Evolutionary conservation across 2,888 invertebrate genomes (phyloP), one percentile per base, ranked within the genome.

Genomic region (Portevinia maculata): DNA sequence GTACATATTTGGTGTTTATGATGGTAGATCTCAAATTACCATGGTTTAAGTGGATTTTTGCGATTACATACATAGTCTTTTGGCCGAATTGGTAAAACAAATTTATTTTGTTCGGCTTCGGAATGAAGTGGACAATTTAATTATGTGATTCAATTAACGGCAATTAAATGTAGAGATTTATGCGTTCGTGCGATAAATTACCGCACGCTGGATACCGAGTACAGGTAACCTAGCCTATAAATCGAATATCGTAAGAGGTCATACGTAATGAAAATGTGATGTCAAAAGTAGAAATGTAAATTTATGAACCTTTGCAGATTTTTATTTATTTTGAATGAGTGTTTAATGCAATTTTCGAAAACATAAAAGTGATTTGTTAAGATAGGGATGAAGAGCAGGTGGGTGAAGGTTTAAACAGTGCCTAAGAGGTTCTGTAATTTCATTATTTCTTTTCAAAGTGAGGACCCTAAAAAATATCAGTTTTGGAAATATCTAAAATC

Each of bases 81-180:
- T 53, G 24, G 37, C 11, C 19, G 9, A n/a, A 13, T 37, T 4
- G 7, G 19, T 5, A 0, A 13, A 2, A 0, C 4, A 19, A 17
- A n/a, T n/a, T 44, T 32, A 32, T 44, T 21, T 6, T 15, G 8
- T 28, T n/a, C 9, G n/a, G 57, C 32, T 13, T 24, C 24, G 6
- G 15, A 32, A 44, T 46, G 34, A 62, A 53, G 71, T 62, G 52
- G 71, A 52, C 60, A 60, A 53, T 44, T 60, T 53, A 71, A 41
- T 53, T 11, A 17, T 67, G 52, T 55, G 41, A 55, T 67, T 67
- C 65, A 67, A 67, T 67, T 67, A 44, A 67, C 32, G 21, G 3
- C 53, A 53, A 67, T 71, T 71, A 60, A 70, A 48, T 52, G 70
- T 39, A n/a, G 15, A 28, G 28, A 52, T 52, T 34, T 50, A 34